Percentiles rank a stretch among this genome's conserved stretches.
These are phyloP conservation scores for Psittacula derbiana DNA, from an alignment of 2,797 vertebrate genomes.

Conservation along the genomic window DNA sequence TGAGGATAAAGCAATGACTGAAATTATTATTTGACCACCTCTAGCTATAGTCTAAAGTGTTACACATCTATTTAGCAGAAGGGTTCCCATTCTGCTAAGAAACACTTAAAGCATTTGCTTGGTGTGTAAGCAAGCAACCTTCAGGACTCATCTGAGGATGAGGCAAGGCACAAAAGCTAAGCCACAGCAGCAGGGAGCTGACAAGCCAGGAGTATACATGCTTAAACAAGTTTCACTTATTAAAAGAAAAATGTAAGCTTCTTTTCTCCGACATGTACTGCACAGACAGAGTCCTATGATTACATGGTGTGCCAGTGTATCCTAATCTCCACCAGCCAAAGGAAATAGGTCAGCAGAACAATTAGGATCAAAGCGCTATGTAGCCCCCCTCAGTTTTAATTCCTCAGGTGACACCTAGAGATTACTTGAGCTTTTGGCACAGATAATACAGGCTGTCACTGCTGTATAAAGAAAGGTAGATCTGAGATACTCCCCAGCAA, in stretches of 20 bases:
- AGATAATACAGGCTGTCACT: neutral
- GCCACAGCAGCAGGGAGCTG: slow-evolving; percentile 4
- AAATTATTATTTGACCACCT: neutral
- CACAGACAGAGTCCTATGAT: neutral
- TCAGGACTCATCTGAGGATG: neutral
- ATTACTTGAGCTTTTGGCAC: neutral
- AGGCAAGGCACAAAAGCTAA: neutral
- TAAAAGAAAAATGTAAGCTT: slow-evolving; percentile 4
- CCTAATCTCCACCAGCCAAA: neutral
- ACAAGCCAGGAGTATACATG: neutral
- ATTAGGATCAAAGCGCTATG: neutral
- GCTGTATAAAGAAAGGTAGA: neutral
- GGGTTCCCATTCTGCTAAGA: neutral
- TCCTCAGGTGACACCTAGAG: neutral
- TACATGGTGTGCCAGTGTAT: neutral
- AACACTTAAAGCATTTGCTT: neutral
- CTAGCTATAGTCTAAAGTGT: neutral
- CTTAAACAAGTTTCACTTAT: slow-evolving; percentile 1
- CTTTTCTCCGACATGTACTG: neutral
- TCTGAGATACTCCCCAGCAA: neutral
- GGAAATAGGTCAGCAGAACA: neutral
- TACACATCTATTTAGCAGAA: neutral
- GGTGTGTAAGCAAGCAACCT: neutral
- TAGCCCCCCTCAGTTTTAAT: neutral
- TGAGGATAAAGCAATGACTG: neutral